Evolutionary conservation across 1,140 invertebrate species (phyloP).

Genomic region (Goniozus legneri): DNA sequence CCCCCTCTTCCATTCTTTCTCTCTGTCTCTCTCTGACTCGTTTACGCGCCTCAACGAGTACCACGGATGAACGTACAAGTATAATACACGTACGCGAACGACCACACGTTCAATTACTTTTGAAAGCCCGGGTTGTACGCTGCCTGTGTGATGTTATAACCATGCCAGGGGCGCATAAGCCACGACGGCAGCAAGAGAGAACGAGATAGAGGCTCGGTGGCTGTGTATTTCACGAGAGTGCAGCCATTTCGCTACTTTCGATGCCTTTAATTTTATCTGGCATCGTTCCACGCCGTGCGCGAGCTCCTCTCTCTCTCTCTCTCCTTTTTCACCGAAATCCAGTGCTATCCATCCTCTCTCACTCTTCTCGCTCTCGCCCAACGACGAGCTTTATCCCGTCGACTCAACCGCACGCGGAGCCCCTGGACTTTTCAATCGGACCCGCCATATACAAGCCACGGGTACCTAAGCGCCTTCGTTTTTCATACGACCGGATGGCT

Average conservation of each 20-base stretch:
- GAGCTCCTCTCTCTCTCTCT: not conserved
- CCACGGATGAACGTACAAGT: too few relatives aligned
- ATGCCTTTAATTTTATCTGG: constrained; percentile 18
- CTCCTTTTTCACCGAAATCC: not conserved
- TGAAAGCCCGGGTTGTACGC: not conserved
- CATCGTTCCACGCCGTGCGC: constrained; percentile 7
- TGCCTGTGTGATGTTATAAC: constrained; percentile 12
- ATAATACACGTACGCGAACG: not conserved
- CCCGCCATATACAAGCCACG: too few relatives aligned
- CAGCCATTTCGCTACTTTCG: constrained; percentile 6
- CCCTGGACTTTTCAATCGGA: constrained; percentile 13
- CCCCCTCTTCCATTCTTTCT: too few relatives aligned
- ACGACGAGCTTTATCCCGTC: too few relatives aligned
- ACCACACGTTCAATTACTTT: not conserved
- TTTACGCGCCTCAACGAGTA: not conserved
- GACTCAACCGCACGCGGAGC: too few relatives aligned
- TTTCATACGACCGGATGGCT: too few relatives aligned
- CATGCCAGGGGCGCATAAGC: constrained; percentile 14
- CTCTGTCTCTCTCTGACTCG: too few relatives aligned
- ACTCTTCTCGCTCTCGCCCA: too few relatives aligned
- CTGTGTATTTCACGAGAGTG: constrained; percentile 8
- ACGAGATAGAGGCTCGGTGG: not conserved
- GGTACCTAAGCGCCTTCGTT: too few relatives aligned
- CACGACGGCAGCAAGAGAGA: too few relatives aligned
- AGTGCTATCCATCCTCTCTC: too few relatives aligned